Evolutionary conservation across 2,888 invertebrate genomes (phyloP), one percentile per base, ranked within the genome.

Genomic region (Steinernema scapterisci): DNA sequence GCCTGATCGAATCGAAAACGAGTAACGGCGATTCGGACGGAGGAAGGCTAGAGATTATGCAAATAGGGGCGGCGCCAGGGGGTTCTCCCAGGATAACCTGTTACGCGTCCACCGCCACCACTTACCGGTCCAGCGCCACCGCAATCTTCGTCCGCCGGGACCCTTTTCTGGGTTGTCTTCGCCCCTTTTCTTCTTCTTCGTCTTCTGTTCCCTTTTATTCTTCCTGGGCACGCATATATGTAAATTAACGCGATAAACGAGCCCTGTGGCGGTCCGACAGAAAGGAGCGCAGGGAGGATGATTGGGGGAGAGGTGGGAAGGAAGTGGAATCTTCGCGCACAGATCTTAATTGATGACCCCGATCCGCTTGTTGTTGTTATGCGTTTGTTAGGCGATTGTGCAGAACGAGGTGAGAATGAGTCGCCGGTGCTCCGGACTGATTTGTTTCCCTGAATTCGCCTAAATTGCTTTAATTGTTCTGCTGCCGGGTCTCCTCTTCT

Each of bases 261-360:
- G 25, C 63, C 38, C 63, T 7, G 63, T 16, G 63, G 13, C 63
- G 31, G 19, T 19, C 2, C 63, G 63, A 27, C 63, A 38, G n/a
- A 31, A 27, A 31, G 63, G 31, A 25, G 63, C 54, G 38, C 38
- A n/a, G n/a, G n/a, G 48, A 5, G 48, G 9, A 38, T 38, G 3
- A 3, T 7, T 48, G 48, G 48, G 13, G 13, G 48, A 48, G 3
- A 48, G 38, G 38, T 7, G 48, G 13, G 48, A 48, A 16, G 48
- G 19, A 48, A 16, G 48, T 48, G 48, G 19, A 13, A 25, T 31
- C n/a, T n/a, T 5, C 63, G 31, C 63, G 31, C 38, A 27, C 3
- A 63, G 63, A 63, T 63, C 63, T 63, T 63, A 63, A 63, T 63
- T 63, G 63, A 63, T 63, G 63, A 63, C 63, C 63, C 19, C 63